Conservation (phyloP, 1,140 invertebrate genomes). For the Apis dorsata region DNA sequence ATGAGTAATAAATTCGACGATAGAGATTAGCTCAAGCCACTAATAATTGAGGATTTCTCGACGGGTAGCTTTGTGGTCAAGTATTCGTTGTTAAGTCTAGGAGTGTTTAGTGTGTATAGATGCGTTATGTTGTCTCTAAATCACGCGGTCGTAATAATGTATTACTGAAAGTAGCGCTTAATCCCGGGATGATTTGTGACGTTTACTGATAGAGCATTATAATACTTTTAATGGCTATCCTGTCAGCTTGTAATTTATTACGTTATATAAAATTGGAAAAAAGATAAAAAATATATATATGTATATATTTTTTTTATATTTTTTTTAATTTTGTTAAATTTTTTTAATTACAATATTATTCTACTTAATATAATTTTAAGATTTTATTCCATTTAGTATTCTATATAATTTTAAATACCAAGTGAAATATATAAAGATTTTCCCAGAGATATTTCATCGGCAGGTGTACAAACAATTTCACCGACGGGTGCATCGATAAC, state of each 20-base stretch:
- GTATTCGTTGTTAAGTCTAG: conserved; percentile 4
- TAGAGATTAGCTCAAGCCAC: background rate
- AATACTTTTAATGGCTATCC: background rate
- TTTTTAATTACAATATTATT: too few species aligned
- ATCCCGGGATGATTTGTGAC: conserved; percentile 14
- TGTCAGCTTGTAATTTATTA: background rate
- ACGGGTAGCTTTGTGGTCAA: background rate
- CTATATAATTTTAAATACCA: background rate
- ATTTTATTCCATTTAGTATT: too few species aligned
- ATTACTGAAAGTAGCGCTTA: background rate
- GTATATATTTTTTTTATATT: too few species aligned
- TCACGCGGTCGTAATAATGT: conserved; percentile 5
- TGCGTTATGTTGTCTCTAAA: background rate
- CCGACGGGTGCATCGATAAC: background rate
- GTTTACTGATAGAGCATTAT: background rate
- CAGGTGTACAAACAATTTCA: background rate
- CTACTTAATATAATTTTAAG: too few species aligned
- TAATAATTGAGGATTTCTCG: conserved; percentile 23
- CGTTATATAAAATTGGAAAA: background rate
- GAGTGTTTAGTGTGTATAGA: background rate
- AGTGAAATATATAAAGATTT: background rate
- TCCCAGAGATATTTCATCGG: background rate
- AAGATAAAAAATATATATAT: background rate
- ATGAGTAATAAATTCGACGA: background rate
- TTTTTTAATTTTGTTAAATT: background rate